phyloP scores from a whole-genome alignment of 2,888 invertebrate species.

The Nudaria mundana region DNA sequence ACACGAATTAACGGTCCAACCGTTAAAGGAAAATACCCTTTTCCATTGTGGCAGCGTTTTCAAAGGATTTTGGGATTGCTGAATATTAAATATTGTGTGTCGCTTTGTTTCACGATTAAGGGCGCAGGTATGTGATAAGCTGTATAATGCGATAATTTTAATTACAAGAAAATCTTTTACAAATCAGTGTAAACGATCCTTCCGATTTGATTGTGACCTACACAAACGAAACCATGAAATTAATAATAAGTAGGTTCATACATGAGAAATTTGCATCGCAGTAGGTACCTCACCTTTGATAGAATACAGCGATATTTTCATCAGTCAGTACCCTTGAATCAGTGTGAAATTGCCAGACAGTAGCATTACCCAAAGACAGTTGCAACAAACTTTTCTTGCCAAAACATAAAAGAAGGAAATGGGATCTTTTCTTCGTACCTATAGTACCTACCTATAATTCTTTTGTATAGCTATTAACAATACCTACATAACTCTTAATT shows the following conservation, averaged over 20 bases:
- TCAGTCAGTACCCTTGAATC: too few relatives aligned
- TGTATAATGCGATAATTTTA: slow-evolving; percentile 52
- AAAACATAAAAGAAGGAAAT: too few relatives aligned
- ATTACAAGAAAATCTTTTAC: slow-evolving; percentile 41
- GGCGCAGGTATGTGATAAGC: slow-evolving; percentile 52
- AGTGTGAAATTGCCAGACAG: too few relatives aligned
- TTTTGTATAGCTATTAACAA: too few relatives aligned
- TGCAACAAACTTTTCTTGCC: too few relatives aligned
- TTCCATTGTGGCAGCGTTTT: slow-evolving; percentile 73
- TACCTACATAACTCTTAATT: too few relatives aligned
- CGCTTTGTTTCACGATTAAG: slow-evolving; percentile 71
- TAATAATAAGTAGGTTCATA: background rate
- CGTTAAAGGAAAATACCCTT: slow-evolving; percentile 79
- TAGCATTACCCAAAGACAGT: too few relatives aligned
- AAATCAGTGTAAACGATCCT: slow-evolving; percentile 22
- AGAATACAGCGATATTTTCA: too few relatives aligned
- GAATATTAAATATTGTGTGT: slow-evolving; percentile 77
- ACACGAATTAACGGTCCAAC: slow-evolving; percentile 78
- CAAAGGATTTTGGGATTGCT: slow-evolving; percentile 78
- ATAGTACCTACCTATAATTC: too few relatives aligned
- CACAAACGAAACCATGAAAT: background rate
- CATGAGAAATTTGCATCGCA: background rate
- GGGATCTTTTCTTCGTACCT: too few relatives aligned
- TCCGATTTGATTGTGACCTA: slow-evolving; percentile 11
- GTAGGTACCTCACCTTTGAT: too few relatives aligned